Evolutionary conservation across 2,797 vertebrate species (phyloP), one percentile per base, ranked within the genome.

Genomic region (Vespertilio murinus): DNA sequence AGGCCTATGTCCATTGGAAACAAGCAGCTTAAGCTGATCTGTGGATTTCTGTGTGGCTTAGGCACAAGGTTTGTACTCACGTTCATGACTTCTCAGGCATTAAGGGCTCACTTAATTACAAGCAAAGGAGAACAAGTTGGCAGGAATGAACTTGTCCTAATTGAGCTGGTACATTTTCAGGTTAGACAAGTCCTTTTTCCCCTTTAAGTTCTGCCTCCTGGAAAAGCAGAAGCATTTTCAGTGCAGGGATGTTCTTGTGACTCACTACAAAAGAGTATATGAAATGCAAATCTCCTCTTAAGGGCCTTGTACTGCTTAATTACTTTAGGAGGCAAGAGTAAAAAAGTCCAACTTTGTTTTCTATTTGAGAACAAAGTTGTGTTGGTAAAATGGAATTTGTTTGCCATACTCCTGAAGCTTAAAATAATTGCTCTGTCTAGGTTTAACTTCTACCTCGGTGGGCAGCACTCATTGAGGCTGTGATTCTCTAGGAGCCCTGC

Each of bases 71-170:
- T 90, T 77, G n/a, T 67, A 89, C 56, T 74, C 89, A 86, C n/a
- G 92, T 33, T 93, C 10, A 82, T 65, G 78, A 30, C 35, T 94
- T 84, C n/a, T 13, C n/a, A 82, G 38, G 49, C 64, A 47, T 89
- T 95, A 74, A 96, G 95, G 93, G 74, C 70, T 97, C 86, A 91
- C 49, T 96, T 97, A 97, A 52, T 92, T 91, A 92, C 87, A 93
- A 86, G 83, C 49, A 65, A 30, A 81, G 79, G 87, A 96, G 69
- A 95, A 94, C 94, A 94, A 93, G 94, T 94, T 47, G 94, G 79
- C 96, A 96, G 88, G 98, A 97, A 95, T 93, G 96, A 97, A 93
- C 94, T 96, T 96, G 95, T 73, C 95, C 96, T 90, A 94, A 97
- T 97, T 89, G 91, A 96, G 95, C 97, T 97, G 96, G 70, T 88